Percentiles rank a stretch among this genome's conserved stretches.
These are phyloP conservation scores for Pardosa pseudoannulata DNA, from an alignment of 2,888 invertebrate genomes.

Conservation along the genomic window DNA sequence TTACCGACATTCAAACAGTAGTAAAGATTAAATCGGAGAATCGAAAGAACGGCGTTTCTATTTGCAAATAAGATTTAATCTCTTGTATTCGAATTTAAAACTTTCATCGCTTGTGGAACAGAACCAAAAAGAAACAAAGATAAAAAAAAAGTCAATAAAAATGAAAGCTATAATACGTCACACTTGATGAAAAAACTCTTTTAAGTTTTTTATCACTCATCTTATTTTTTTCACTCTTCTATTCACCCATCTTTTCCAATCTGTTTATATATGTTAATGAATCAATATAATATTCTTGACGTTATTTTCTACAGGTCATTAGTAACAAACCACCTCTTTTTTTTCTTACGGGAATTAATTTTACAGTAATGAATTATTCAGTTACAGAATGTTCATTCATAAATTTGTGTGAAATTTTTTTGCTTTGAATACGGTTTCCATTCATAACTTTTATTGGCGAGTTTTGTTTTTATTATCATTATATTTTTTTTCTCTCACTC, in stretches of 20 bases:
- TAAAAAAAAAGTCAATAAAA: background rate
- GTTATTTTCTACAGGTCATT: slow-evolving; percentile 61
- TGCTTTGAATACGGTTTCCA: background rate
- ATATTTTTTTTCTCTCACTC: background rate
- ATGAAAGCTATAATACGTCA: background rate
- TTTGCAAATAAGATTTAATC: slow-evolving; percentile 6
- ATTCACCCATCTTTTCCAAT: slow-evolving; percentile 31
- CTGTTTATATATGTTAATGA: slow-evolving; percentile 68
- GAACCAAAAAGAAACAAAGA: background rate
- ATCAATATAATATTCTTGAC: slow-evolving; percentile 52
- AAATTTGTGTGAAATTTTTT: slow-evolving; percentile 22
- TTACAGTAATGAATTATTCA: slow-evolving; percentile 68
- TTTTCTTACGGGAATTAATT: slow-evolving; percentile 30
- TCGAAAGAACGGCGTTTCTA: background rate
- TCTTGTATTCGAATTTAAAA: background rate
- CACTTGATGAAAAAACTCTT: background rate
- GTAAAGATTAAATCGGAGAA: background rate
- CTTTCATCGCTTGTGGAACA: too few relatives aligned
- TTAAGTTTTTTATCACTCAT: background rate
- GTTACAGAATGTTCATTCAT: slow-evolving; percentile 49
- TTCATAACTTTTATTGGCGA: slow-evolving; percentile 4
- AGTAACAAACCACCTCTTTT: slow-evolving; percentile 36
- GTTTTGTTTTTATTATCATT: background rate
- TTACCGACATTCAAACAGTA: background rate
- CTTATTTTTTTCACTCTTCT: background rate